These are phyloP conservation scores for Aphelenchoides bicaudatus DNA, from an alignment of 2,888 invertebrate species.

Conservation along the genomic window DNA sequence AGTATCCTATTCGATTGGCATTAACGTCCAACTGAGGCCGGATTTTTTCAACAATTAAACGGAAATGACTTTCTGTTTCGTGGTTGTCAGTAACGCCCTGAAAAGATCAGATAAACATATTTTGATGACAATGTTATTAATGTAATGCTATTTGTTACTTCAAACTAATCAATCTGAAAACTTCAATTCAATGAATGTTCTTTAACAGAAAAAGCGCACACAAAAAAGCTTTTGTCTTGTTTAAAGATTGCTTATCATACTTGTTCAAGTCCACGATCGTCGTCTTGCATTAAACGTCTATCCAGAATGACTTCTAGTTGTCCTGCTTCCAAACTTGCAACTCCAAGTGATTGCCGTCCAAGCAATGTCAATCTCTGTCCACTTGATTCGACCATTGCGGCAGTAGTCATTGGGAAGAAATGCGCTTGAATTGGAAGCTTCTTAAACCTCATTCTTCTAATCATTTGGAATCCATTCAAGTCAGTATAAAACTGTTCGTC, in stretches of 20 bases:
- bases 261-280: constrained; percentile 76
- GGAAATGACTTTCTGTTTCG: constrained; percentile 75
- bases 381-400: constrained; percentile 75
- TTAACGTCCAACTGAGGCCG: constrained; percentile 12
- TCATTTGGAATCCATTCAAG: constrained; percentile 69
- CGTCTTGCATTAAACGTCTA: constrained; percentile 82
- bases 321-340: constrained; percentile 73
- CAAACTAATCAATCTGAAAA: too few relatives aligned
- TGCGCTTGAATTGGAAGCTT: constrained; percentile 92
- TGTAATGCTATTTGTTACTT: too few relatives aligned
- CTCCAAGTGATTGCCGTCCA: constrained; percentile 81
- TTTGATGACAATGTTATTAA: too few relatives aligned
- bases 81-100: constrained; percentile 88
- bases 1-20: constrained; percentile 38
- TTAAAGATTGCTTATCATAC: too few relatives aligned
- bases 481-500: constrained; percentile 60
- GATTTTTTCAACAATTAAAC: constrained; percentile 71
- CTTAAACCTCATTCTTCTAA: constrained; percentile 75
- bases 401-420: constrained; percentile 86
- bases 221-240: too few relatives aligned
- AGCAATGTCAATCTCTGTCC: constrained; percentile 71
- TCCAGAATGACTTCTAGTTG: constrained; percentile 88
- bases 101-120: too few relatives aligned
- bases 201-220: too few relatives aligned
- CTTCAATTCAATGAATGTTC: too few relatives aligned